Percentiles rank a stretch among this genome's conserved stretches.
Evolutionary conservation across 2,888 invertebrate species (phyloP).

Genomic region (Apotomis betuletana): DNA sequence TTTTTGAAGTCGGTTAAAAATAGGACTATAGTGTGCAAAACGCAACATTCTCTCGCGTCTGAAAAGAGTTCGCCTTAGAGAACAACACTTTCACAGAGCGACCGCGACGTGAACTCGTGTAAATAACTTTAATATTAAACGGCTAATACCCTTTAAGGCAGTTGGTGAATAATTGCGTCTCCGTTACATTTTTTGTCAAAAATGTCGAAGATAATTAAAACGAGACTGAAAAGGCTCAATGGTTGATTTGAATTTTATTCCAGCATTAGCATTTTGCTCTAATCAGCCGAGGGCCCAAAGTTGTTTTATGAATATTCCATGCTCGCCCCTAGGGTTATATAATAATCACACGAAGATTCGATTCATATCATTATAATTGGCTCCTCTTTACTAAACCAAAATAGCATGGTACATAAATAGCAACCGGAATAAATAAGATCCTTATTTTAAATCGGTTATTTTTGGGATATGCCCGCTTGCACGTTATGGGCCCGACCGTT

Average conservation of each 20-base stretch:
- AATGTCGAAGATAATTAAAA: slow-evolving; percentile 12
- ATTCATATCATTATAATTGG: slow-evolving; percentile 22
- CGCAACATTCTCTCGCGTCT: too few relatives aligned
- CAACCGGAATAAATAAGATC: slow-evolving; percentile 23
- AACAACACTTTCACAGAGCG: too few relatives aligned
- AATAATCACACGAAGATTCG: slow-evolving; percentile 6
- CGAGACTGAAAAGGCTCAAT: slow-evolving; percentile 2
- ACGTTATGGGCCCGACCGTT: not conserved
- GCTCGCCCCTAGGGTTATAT: slow-evolving; percentile 4
- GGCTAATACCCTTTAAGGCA: too few relatives aligned
- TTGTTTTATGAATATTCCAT: slow-evolving; percentile 34
- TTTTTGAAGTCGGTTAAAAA: too few relatives aligned
- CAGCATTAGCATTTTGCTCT: slow-evolving; percentile 29
- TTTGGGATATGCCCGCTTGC: slow-evolving; percentile 1
- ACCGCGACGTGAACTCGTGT: too few relatives aligned
- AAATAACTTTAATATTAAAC: too few relatives aligned
- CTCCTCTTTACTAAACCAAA: slow-evolving; percentile 6
- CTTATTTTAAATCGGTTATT: slow-evolving; percentile 19
- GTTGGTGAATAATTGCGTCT: not conserved
- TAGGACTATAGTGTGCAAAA: too few relatives aligned
- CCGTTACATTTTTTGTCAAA: slow-evolving; percentile 6
- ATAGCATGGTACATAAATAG: not conserved
- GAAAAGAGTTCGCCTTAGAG: too few relatives aligned
- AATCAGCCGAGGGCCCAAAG: slow-evolving; percentile 20
- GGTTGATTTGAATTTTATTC: slow-evolving; percentile 23